These are phyloP conservation scores for Polyommatus iphigenia DNA, from an alignment of 2,888 invertebrate species.

Conservation along the genomic window DNA sequence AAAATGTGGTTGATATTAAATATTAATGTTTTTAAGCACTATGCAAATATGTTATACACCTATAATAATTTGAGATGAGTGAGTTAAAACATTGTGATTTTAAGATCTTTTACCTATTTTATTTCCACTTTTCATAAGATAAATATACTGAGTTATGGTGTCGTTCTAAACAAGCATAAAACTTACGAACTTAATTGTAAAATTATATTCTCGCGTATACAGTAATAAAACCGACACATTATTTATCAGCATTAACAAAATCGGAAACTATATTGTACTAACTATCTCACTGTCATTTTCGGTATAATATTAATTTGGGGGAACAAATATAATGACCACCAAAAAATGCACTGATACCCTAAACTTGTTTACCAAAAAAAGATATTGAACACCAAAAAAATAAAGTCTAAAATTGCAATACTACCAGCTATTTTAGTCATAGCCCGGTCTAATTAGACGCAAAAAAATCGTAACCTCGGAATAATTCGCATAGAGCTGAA, in stretches of 20 bases:
- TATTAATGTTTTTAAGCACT: background rate
- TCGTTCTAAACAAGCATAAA: background rate
- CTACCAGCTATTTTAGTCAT: too few species aligned
- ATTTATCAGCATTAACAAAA: background rate
- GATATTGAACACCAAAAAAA: too few species aligned
- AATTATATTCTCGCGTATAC: background rate
- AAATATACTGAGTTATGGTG: background rate
- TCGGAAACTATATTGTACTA: background rate
- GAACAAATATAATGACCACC: too few species aligned
- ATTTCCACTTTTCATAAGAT: background rate
- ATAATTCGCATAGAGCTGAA: too few species aligned
- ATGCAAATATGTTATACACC: too few species aligned
- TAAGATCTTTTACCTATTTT: slow-evolving; percentile 18
- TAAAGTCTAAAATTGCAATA: too few species aligned
- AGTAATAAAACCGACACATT: background rate
- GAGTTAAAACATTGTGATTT: slow-evolving; percentile 33
- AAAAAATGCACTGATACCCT: too few species aligned
- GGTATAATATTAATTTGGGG: background rate
- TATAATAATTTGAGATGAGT: background rate
- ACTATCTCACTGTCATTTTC: background rate
- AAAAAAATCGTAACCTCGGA: too few species aligned
- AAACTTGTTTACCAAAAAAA: too few species aligned
- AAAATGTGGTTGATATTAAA: background rate
- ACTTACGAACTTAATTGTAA: background rate
- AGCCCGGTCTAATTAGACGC: too few species aligned